These are phyloP conservation scores for Schizothorax lantsangensis DNA, from an alignment of 2,797 vertebrate genomes.

Conservation along the genomic window DNA sequence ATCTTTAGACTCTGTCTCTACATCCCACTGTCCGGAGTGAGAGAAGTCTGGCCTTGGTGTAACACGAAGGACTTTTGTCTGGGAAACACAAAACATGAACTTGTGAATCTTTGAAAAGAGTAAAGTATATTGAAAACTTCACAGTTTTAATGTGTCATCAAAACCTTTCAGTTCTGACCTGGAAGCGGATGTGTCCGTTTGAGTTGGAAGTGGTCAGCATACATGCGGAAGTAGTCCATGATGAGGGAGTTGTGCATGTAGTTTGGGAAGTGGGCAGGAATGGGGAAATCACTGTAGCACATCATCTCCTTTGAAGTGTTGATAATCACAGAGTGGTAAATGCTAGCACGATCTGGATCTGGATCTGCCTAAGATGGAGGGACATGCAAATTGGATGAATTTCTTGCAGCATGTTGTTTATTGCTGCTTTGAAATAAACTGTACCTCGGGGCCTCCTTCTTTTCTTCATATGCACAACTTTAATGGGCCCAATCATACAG, in stretches of 20 bases:
- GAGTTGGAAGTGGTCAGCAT: constrained; percentile 82
- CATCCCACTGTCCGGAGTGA: constrained; percentile 85
- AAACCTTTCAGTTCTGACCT: constrained; percentile 75
- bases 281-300: constrained; percentile 87
- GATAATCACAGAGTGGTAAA: constrained; percentile 89
- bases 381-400: not conserved
- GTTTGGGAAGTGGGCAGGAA: constrained; percentile 87
- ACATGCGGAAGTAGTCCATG: constrained; percentile 87
- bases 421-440: not conserved
- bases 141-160: not conserved
- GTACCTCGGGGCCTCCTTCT: not conserved
- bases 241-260: constrained; percentile 85
- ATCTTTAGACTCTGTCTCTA: constrained; percentile 78
- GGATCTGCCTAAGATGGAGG: constrained; percentile 79
- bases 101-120: not conserved
- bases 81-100: constrained; percentile 46
- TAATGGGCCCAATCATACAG: not conserved
- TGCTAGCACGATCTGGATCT: constrained; percentile 84
- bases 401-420: not conserved
- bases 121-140: not conserved
- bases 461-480: not conserved
- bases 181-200: constrained; percentile 77
- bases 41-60: constrained; percentile 79
- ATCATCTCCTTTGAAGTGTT: constrained; percentile 95
- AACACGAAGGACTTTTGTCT: constrained; percentile 85